phyloP scores from a whole-genome alignment of 2,113 vertebrate genomes.

The Mesembrinibis cayennensis region DNA sequence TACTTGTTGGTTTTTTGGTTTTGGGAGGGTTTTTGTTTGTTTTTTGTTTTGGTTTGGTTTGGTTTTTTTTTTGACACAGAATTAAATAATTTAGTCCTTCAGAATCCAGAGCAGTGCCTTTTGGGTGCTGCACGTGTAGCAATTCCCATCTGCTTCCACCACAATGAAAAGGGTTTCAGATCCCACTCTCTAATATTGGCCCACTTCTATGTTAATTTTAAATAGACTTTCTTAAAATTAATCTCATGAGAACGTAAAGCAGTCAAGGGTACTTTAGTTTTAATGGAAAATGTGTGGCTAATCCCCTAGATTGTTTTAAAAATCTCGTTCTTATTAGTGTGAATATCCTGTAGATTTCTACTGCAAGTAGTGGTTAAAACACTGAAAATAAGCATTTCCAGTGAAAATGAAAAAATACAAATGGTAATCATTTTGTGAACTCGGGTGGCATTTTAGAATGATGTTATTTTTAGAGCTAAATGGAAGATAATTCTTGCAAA shows the following conservation, averaged over 20 bases:
- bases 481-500: not conserved
- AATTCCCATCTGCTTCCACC: not conserved
- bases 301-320: not conserved
- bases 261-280: not conserved
- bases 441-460: not conserved
- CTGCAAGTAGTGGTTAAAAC: not conserved
- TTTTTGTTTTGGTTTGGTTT: no score
- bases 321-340: not conserved
- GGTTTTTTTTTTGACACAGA: not conserved
- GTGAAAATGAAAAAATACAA: not conserved
- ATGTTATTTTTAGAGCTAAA: not conserved
- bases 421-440: not conserved
- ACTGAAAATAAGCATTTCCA: not conserved
- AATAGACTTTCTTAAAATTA: not conserved
- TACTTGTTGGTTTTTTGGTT: not conserved
- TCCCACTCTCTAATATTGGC: not conserved
- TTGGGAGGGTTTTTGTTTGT: not conserved
- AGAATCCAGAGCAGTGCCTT: not conserved
- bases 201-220: not conserved
- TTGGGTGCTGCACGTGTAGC: not conserved
- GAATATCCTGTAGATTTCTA: not conserved
- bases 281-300: constrained; percentile 25
- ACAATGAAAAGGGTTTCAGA: not conserved
- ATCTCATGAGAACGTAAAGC: not conserved
- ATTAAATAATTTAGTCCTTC: not conserved